Conservation (phyloP, 2,113 vertebrate genomes). For the Butorides virescens region DNA sequence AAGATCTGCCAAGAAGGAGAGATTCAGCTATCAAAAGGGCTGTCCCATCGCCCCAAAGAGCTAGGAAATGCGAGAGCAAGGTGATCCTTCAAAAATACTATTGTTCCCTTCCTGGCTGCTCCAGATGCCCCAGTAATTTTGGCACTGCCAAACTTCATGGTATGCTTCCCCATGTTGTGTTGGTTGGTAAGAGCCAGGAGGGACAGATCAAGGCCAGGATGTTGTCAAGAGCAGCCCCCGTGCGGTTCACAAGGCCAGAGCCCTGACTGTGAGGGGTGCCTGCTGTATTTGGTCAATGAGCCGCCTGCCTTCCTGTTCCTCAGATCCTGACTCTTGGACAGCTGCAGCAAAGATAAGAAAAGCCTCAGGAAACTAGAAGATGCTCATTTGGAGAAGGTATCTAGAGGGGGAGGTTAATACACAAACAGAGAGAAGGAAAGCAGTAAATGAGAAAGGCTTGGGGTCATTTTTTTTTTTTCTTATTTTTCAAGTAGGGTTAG, state of each 20-base stretch:
- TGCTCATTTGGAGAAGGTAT: conserved; percentile 24
- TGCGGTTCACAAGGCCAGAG: neutral
- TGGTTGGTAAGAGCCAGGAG: neutral
- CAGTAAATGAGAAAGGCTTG: conserved; percentile 48
- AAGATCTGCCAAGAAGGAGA: neutral
- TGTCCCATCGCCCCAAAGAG: neutral
- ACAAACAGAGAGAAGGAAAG: conserved; percentile 43
- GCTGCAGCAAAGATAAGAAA: conserved; percentile 44
- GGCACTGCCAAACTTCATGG: neutral
- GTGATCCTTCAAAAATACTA: neutral
- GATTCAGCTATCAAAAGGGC: neutral
- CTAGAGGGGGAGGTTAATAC: conserved; percentile 41
- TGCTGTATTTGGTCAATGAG: conserved; percentile 47
- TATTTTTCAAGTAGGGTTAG: conserved; percentile 19
- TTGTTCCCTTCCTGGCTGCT: neutral
- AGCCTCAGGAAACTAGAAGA: conserved; percentile 52
- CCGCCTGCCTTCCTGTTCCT: conserved; percentile 20
- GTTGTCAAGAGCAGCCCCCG: neutral
- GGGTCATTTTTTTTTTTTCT: neutral
- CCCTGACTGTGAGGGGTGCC: neutral
- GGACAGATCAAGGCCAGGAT: neutral
- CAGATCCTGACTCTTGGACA: conserved; percentile 44
- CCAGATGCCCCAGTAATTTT: neutral
- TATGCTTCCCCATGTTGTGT: neutral
- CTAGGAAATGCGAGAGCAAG: neutral